Percentiles rank a stretch among this genome's conserved stretches.
Conservation (phyloP, 1,140 invertebrate species). For the Drosophila repletoides region DNA sequence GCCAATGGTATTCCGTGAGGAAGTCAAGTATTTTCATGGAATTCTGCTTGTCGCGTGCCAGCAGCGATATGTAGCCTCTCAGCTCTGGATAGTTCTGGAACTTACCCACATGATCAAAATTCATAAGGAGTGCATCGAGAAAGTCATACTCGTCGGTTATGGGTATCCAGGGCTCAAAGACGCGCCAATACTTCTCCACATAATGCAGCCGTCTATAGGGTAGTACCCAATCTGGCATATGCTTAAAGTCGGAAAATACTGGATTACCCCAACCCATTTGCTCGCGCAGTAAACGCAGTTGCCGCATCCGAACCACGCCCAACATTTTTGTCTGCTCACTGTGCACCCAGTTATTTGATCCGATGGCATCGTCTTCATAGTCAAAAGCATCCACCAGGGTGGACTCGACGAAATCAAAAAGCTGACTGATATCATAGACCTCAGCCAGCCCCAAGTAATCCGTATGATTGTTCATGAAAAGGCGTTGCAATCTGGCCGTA, state of each 20-base stretch:
- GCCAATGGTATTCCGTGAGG: slow-evolving; percentile 43
- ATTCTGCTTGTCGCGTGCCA: slow-evolving; percentile 39
- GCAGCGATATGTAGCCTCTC: slow-evolving; percentile 42
- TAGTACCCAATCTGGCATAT: slow-evolving; percentile 47
- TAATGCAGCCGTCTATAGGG: slow-evolving; percentile 44
- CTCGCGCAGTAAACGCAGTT: slow-evolving; percentile 25
- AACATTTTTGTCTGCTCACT: slow-evolving; percentile 39
- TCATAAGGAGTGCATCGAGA: slow-evolving; percentile 10
- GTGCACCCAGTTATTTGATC: slow-evolving; percentile 41
- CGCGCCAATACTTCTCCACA: slow-evolving; percentile 56
- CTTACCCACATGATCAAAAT: slow-evolving; percentile 22
- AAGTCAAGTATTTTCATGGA: slow-evolving; percentile 51
- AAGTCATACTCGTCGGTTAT: neutral
- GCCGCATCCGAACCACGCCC: slow-evolving; percentile 59
- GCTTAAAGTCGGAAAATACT: slow-evolving; percentile 9
- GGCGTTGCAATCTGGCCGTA: slow-evolving; percentile 5
- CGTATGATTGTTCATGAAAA: slow-evolving; percentile 30
- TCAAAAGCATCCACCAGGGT: slow-evolving; percentile 38
- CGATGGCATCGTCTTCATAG: neutral
- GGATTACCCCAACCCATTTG: slow-evolving; percentile 4
- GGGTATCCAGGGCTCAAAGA: slow-evolving; percentile 64
- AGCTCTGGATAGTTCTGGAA: slow-evolving; percentile 41
- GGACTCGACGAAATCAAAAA: slow-evolving; percentile 35
- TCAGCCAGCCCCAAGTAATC: slow-evolving; percentile 25
- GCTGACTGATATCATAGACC: slow-evolving; percentile 20